Evolutionary conservation across 2,888 invertebrate genomes (phyloP), one percentile per base, ranked within the genome.

Genomic region (Diarsia rubi): DNA sequence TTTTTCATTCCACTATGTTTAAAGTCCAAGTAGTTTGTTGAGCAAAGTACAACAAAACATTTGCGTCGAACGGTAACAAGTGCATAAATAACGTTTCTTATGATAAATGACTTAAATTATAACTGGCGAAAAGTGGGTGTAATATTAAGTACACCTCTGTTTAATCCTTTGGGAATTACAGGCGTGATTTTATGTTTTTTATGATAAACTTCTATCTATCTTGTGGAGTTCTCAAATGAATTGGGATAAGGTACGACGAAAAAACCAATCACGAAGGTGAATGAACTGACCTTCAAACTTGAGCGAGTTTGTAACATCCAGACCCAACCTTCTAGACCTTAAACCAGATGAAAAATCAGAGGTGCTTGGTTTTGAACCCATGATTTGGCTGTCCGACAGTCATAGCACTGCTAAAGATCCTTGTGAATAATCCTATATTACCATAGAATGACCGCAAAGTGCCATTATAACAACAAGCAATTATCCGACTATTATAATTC

Each of bases 401-500:
- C n/a, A n/a, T n/a, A n/a, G n/a, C n/a, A n/a, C n/a, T n/a, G n/a
- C n/a, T n/a, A n/a, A 31, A n/a, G 9, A 54, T 78, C 24, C 42
- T 47, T 24, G 1, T 52, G 52, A 31, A 44, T 52, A 59, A 19
- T 21, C 31, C 42, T 57, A 1, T 21, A 49, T 64, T 57, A 66
- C 24, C 37, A 42, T 64, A 49, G 1, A 73, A 27, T 42, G 0
- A 27, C 21, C 8, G 11, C 37, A 37, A 44, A 77, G 27, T 27
- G 31, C 11, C 21, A 64, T 52, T 63, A 16, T 14, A 44, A 54
- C 47, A 5, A 64, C 57, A 74, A 74, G 42, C 59, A 80, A 75
- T 80, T 80, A 75, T 49, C 31, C 14, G 31, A n/a, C 54, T 59
- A 75, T n/a, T 67, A 67, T 68, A 59, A 59, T 52, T 80, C 45